phyloP scores from a whole-genome alignment of 2,113 vertebrate genomes.

The Scytalopus superciliaris region DNA sequence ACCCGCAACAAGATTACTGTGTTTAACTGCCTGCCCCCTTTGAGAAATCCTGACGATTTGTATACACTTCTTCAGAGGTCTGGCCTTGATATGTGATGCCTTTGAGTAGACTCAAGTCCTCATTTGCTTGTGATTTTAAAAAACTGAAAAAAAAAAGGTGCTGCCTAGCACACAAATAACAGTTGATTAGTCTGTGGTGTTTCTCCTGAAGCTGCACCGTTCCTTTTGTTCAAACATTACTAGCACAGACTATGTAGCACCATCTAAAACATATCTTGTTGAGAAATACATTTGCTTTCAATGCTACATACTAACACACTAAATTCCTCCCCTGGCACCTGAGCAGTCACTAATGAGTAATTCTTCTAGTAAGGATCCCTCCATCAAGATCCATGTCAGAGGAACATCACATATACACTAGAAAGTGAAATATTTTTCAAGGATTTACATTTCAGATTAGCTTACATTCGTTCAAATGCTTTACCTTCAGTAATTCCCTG shows the following conservation, averaged over 20 bases:
- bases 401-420: background rate
- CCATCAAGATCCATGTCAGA: background rate
- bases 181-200: background rate
- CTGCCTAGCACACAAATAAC: background rate
- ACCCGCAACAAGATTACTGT: background rate
- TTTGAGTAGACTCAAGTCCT: background rate
- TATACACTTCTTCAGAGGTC: background rate
- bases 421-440: background rate
- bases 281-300: background rate
- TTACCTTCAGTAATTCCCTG: slow-evolving; percentile 82
- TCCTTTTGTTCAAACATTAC: background rate
- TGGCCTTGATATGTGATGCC: background rate
- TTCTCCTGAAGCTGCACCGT: background rate
- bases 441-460: background rate
- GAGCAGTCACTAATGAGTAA: background rate
- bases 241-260: background rate
- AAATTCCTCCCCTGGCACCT: background rate
- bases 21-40: background rate
- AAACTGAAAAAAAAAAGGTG: background rate
- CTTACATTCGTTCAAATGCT: background rate
- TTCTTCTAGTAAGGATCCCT: background rate
- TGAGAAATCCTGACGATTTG: background rate
- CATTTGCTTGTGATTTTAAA: background rate
- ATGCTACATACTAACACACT: background rate
- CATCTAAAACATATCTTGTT: background rate